Evolutionary conservation across 1,140 invertebrate genomes (phyloP).

Genomic region (Plectrocnemia conspersa): DNA sequence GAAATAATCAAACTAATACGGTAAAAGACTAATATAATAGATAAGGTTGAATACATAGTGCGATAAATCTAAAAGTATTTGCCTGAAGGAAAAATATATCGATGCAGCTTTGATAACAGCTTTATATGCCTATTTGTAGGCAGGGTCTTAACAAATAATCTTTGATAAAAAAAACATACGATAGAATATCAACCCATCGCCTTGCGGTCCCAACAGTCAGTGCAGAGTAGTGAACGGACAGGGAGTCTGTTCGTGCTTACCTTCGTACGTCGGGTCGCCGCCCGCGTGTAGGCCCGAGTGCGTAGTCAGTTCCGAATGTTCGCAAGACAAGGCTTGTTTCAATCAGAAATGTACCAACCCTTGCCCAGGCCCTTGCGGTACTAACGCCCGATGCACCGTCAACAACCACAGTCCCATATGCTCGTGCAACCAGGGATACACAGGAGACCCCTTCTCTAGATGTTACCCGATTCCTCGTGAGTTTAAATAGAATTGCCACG

Average conservation of each 20-base stretch:
- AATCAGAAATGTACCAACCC: conserved; percentile 60
- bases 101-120: conserved; percentile 51
- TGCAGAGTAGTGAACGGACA: conserved; percentile 40
- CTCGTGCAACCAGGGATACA: conserved; percentile 52
- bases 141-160: conserved; percentile 41
- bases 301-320: conserved; percentile 60
- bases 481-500: conserved; percentile 1
- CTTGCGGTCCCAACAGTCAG: conserved; percentile 47
- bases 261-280: conserved; percentile 52
- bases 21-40: no score
- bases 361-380: conserved; percentile 59
- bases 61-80: conserved; percentile 49
- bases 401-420: conserved; percentile 63
- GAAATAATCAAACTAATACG: no score
- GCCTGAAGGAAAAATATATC: conserved; percentile 53
- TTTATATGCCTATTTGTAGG: conserved; percentile 48
- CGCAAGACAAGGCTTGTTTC: conserved; percentile 56
- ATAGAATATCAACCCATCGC: conserved; percentile 46
- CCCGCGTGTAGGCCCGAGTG: conserved; percentile 57
- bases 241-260: conserved; percentile 49
- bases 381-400: conserved; percentile 58
- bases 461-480: conserved; percentile 50
- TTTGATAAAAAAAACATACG: conserved; percentile 58
- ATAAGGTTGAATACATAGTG: no score
- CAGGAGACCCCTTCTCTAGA: conserved; percentile 63